phyloP scores from a whole-genome alignment of 2,888 invertebrate genomes.

The Mycalesis mineus region DNA sequence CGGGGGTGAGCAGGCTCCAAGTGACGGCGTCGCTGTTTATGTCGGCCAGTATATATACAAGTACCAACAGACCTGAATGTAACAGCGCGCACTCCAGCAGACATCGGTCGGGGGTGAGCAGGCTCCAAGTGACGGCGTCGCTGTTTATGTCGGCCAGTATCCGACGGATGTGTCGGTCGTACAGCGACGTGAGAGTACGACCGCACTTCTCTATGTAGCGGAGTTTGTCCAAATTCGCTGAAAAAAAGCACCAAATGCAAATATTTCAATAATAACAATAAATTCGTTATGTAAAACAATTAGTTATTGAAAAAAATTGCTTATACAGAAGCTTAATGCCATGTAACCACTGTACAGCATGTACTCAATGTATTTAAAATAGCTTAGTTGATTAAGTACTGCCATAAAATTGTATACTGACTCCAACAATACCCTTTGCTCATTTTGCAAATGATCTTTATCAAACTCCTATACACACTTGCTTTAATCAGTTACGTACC shows the following conservation, averaged over 20 bases:
- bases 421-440: too few relatives aligned
- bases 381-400: too few relatives aligned
- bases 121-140: slow-evolving; percentile 81
- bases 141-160: slow-evolving; percentile 75
- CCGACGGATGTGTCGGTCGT: slow-evolving; percentile 66
- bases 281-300: neutral
- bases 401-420: too few relatives aligned
- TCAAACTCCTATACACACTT: too few relatives aligned
- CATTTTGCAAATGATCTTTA: too few relatives aligned
- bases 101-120: slow-evolving; percentile 81
- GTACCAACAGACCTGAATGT: slow-evolving; percentile 62
- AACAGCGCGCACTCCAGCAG: slow-evolving; percentile 81
- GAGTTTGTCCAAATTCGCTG: slow-evolving; percentile 72
- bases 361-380: too few relatives aligned
- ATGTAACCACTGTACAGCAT: too few relatives aligned
- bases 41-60: slow-evolving; percentile 49
- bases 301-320: too few relatives aligned
- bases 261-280: neutral
- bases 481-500: too few relatives aligned
- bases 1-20: slow-evolving; percentile 83
- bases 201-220: slow-evolving; percentile 59
- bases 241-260: neutral
- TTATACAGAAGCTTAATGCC: too few relatives aligned
- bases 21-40: slow-evolving; percentile 77
- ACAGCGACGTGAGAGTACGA: slow-evolving; percentile 64